Evolutionary conservation across 2,797 vertebrate genomes (phyloP).

Genomic region (Typhlichthys subterraneus): DNA sequence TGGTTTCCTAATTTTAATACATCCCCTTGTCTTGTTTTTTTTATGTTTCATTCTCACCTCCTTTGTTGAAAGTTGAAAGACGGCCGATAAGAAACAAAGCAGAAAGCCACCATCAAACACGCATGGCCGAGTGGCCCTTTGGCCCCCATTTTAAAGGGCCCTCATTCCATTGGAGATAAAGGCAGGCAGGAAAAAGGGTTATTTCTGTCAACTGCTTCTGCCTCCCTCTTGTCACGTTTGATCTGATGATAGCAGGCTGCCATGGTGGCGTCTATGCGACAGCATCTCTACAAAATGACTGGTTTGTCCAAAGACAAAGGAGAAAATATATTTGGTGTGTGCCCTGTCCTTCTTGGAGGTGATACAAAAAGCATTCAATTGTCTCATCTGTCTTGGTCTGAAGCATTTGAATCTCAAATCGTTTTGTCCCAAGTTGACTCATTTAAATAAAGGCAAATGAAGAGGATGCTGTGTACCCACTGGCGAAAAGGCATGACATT

Average conservation of each 20-base stretch:
- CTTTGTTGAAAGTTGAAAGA: constrained; percentile 47
- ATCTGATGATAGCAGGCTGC: constrained; percentile 71
- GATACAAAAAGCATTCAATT: constrained; percentile 60
- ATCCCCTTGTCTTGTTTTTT: background rate
- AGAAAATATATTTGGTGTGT: constrained; percentile 34
- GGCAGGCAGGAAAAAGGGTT: constrained; percentile 59
- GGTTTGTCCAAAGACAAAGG: constrained; percentile 50
- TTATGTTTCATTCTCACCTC: background rate
- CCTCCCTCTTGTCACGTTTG: constrained; percentile 67
- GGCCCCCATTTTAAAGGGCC: constrained; percentile 57
- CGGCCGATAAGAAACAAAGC: constrained; percentile 66
- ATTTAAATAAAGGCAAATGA: constrained; percentile 70
- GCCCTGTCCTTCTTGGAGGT: constrained; percentile 36
- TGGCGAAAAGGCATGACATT: constrained; percentile 25
- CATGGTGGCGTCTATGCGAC: constrained; percentile 48
- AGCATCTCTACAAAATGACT: constrained; percentile 51
- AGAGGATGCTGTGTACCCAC: constrained; percentile 44
- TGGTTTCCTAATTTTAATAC: no score
- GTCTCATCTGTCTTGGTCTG: constrained; percentile 54
- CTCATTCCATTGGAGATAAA: constrained; percentile 63
- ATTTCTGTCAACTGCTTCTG: constrained; percentile 65
- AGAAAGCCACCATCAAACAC: constrained; percentile 58
- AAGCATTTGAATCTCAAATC: constrained; percentile 70
- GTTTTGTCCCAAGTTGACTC: constrained; percentile 33
- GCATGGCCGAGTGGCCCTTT: constrained; percentile 52